Conservation (phyloP, 2,888 invertebrate genomes). For the Galeopsomyia nigrocyanea region DNA sequence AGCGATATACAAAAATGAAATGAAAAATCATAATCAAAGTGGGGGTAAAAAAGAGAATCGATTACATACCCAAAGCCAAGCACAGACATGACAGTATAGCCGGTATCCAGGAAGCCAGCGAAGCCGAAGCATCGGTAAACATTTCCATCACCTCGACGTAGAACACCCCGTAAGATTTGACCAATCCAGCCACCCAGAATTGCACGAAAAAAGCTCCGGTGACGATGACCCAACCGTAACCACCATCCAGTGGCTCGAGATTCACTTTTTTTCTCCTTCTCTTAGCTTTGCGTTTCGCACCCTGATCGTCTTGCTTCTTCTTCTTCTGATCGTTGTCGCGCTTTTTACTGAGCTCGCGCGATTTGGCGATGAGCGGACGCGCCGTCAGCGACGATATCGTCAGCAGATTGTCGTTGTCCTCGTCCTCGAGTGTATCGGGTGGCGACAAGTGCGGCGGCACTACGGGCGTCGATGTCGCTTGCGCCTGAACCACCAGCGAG, state of each 20-base stretch:
- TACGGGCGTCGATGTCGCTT: conserved; percentile 65
- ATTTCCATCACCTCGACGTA: conserved; percentile 87
- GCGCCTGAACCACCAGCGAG: conserved; percentile 69
- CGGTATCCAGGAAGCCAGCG: conserved; percentile 85
- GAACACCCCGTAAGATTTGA: conserved; percentile 85
- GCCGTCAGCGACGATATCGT: conserved; percentile 82
- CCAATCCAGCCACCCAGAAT: conserved; percentile 85
- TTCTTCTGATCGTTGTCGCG: conserved; percentile 35
- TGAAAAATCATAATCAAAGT: neutral
- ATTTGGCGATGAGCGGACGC: conserved; percentile 79
- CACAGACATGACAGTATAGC: conserved; percentile 83
- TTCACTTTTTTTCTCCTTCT: conserved; percentile 52
- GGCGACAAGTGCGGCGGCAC: conserved; percentile 67
- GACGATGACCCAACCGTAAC: conserved; percentile 84
- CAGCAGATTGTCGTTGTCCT: conserved; percentile 80
- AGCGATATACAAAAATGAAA: too few species aligned
- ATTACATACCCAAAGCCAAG: conserved; percentile 77
- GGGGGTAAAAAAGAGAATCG: neutral
- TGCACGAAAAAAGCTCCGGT: conserved; percentile 85
- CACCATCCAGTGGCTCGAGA: conserved; percentile 76
- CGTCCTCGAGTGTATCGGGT: conserved; percentile 72
- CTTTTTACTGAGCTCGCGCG: conserved; percentile 69
- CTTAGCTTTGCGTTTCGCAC: conserved; percentile 47
- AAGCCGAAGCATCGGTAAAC: conserved; percentile 81
- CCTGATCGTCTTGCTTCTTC: conserved; percentile 7